Conservation (phyloP, 1,140 invertebrate genomes). For the Orussus abietinus region DNA sequence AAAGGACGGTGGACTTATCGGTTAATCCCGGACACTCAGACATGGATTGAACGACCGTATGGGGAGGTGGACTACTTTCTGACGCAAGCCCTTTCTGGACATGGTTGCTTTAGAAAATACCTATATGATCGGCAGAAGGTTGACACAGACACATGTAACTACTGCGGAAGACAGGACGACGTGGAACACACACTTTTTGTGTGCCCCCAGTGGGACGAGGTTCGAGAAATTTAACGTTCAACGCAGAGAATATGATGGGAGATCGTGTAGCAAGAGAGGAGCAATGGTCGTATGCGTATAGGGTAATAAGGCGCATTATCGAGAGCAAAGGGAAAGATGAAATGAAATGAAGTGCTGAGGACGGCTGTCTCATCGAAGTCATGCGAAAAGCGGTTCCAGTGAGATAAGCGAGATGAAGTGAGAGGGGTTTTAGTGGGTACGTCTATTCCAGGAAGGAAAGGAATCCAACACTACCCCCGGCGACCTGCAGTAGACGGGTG, state of each 20-base stretch:
- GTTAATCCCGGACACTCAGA: constrained; percentile 6
- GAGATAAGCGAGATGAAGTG: background rate
- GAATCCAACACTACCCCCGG: too few species aligned
- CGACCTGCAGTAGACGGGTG: too few species aligned
- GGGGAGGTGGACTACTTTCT: constrained; percentile 23
- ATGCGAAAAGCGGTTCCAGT: constrained; percentile 8
- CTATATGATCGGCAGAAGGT: constrained; percentile 3
- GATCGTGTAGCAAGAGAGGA: background rate
- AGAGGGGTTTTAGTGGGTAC: constrained; percentile 16
- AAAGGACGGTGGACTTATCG: constrained; percentile 2
- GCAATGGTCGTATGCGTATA: background rate
- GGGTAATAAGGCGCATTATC: background rate
- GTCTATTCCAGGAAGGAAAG: too few species aligned
- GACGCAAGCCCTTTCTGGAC: constrained; percentile 28
- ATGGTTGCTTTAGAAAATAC: constrained; percentile 25
- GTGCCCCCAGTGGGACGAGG: background rate
- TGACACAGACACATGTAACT: background rate
- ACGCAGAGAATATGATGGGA: background rate
- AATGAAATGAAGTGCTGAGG: background rate
- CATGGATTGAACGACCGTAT: constrained; percentile 14
- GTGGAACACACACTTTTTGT: constrained; percentile 2
- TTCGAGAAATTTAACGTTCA: background rate
- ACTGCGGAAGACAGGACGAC: background rate
- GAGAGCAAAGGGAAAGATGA: background rate
- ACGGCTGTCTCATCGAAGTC: constrained; percentile 2